These are phyloP conservation scores for Drosophila trichaetosa DNA, from an alignment of 2,888 invertebrate genomes.

Conservation along the genomic window DNA sequence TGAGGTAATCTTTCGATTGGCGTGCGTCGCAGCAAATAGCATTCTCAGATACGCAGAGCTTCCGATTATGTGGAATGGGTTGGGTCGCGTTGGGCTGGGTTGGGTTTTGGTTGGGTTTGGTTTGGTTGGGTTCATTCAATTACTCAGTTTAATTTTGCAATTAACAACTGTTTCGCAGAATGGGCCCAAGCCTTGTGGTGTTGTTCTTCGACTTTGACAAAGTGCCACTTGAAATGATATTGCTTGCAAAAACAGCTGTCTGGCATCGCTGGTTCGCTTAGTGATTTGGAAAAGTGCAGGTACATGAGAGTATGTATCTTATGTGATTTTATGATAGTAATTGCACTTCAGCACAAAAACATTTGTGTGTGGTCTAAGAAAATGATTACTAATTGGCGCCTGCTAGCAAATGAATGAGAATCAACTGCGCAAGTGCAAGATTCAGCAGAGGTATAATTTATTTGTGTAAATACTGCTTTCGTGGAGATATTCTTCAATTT, in stretches of 20 bases:
- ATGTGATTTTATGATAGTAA: constrained; percentile 19
- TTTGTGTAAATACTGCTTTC: background rate
- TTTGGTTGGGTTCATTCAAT: constrained; percentile 48
- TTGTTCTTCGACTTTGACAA: constrained; percentile 20
- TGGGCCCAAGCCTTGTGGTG: constrained; percentile 13
- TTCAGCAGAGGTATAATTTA: background rate
- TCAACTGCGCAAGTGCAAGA: background rate
- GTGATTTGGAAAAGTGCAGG: constrained; percentile 49
- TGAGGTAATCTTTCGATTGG: constrained; percentile 66
- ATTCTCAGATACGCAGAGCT: constrained; percentile 8
- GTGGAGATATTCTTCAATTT: background rate
- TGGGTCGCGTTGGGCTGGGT: constrained; percentile 7
- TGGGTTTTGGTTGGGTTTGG: constrained; percentile 10
- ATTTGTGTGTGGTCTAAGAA: background rate
- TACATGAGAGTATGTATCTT: background rate
- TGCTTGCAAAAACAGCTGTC: constrained; percentile 50
- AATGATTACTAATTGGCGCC: constrained; percentile 7
- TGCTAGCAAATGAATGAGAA: background rate
- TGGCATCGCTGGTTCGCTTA: constrained; percentile 47
- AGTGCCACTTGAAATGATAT: constrained; percentile 48
- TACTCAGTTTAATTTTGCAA: constrained; percentile 76
- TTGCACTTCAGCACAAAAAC: constrained; percentile 27
- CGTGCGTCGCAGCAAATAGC: constrained; percentile 24
- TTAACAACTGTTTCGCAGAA: constrained; percentile 67
- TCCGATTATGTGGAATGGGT: background rate